Base-by-base conservation (phyloP, 1,140 invertebrate genomes). In the Zophobas morio region DNA sequence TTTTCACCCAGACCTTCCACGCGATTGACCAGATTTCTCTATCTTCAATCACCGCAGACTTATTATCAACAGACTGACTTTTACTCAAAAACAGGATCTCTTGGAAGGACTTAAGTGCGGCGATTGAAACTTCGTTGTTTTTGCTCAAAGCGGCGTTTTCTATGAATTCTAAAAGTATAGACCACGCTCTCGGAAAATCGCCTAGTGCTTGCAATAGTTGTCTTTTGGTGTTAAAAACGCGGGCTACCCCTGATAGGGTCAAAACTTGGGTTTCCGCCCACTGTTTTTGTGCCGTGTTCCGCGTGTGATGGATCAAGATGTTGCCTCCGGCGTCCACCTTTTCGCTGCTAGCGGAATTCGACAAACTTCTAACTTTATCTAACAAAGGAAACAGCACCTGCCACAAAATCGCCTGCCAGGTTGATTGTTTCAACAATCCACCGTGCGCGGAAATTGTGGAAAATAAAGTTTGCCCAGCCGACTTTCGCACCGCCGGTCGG, bases 201-300 rank as follows among this genome's bases (percentile, higher is more conserved):
- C 95, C 95, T 32, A 98, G 88, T 56, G 92, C 91, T 84, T 95
- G 93, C 2, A 99, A 87, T 56, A 97, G 88, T 81, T 94, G 93
- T 77, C 96, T 90, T 86, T 98, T 96, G 0, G 95, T 95, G 84
- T 97, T 96, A 86, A 99, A 98, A 56, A 91, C 91, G 6, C 91
- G 86, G 2, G 90, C 91, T 47, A 92, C 91, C 0, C 91, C 91
- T 0, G 91, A 92, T 0, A 92, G 80, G 0, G 90, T 91, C 47
- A 92, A 81, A 34, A 92, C 91, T 88, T 89, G 81, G 88, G 98
- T 99, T 88, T 99, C 98, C 3, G 98, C 97, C 98, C 98, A 99
- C 85, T 99, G 98, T 84, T 99, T 99, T 85, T 99, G 96, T 20
- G 98, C 97, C 0, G 98, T 99, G 86, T 99, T 99, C 80, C 98